These are phyloP conservation scores for Phodopus roborovskii DNA, from an alignment of 2,113 vertebrate genomes.

Conservation along the genomic window DNA sequence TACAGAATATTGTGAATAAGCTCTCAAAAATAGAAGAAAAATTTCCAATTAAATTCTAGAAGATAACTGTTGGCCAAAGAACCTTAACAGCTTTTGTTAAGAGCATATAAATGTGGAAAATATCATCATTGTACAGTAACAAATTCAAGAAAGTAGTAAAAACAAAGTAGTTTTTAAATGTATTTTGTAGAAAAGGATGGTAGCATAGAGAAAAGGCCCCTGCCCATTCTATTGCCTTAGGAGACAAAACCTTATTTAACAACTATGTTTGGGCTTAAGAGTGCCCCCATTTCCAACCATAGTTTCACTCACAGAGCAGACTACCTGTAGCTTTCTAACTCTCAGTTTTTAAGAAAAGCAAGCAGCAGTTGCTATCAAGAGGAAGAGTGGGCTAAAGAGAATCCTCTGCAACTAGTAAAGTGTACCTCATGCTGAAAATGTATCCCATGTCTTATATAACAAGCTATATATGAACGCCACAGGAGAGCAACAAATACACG, in stretches of 20 bases:
- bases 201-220: not conserved
- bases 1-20: not conserved
- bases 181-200: not conserved
- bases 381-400: not conserved
- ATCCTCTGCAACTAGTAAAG: not conserved
- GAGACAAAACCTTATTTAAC: not conserved
- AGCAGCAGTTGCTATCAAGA: not conserved
- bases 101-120: not conserved
- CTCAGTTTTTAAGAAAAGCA: not conserved
- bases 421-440: not conserved
- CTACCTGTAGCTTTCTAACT: not conserved
- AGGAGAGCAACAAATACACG: not conserved
- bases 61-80: not conserved
- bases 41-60: constrained; percentile 23
- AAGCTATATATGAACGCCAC: not conserved
- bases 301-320: not conserved
- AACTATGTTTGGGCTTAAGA: not conserved
- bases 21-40: not conserved
- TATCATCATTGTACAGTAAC: not conserved
- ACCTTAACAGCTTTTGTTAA: not conserved
- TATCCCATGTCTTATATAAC: not conserved
- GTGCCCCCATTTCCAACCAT: not conserved
- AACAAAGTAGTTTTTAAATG: not conserved
- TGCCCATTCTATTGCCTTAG: not conserved
- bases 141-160: not conserved